These are phyloP conservation scores for Corella eumyota DNA, from an alignment of 23 tunicate species.

Conservation along the genomic window DNA sequence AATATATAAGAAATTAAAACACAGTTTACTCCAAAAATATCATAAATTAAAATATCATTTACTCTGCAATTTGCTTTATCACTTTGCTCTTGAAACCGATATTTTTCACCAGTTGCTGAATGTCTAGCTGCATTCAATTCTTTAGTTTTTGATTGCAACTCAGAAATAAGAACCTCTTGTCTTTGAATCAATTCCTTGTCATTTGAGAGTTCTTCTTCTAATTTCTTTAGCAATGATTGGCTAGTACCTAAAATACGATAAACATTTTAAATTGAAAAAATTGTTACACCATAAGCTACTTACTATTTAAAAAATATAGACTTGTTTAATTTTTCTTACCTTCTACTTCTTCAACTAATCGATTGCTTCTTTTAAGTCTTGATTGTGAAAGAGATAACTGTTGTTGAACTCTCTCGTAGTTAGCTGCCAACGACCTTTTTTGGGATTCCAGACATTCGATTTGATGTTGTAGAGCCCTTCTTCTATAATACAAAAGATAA, in stretches of 20 bases:
- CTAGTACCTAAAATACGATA: too few relatives aligned
- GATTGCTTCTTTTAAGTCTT: slow-evolving; percentile 68
- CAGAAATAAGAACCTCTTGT: slow-evolving; percentile 63
- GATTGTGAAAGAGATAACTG: slow-evolving; percentile 46
- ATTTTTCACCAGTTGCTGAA: slow-evolving; percentile 58
- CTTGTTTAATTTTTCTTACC: too few relatives aligned
- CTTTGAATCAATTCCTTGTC: slow-evolving; percentile 81
- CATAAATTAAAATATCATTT: too few relatives aligned
- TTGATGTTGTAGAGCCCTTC: slow-evolving; percentile 70
- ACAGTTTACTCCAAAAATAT: too few relatives aligned
- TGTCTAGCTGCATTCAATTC: slow-evolving; percentile 50
- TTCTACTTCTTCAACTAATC: slow-evolving; percentile 79
- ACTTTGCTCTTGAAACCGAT: slow-evolving; percentile 54
- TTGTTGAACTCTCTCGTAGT: slow-evolving; percentile 59
- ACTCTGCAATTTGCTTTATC: slow-evolving; percentile 51
- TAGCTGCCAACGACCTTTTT: slow-evolving; percentile 56
- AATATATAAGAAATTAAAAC: too few relatives aligned
- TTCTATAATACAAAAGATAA: slow-evolving; percentile 7
- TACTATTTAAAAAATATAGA: too few relatives aligned
- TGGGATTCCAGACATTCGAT: slow-evolving; percentile 76
- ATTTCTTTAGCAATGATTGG: slow-evolving; percentile 59
- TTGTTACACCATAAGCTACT: too few relatives aligned
- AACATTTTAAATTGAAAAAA: too few relatives aligned
- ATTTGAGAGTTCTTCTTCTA: slow-evolving; percentile 65
- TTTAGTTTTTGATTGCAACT: slow-evolving; percentile 52